These are phyloP conservation scores for Eupithecia subumbrata DNA, from an alignment of 2,888 invertebrate genomes.

Conservation along the genomic window DNA sequence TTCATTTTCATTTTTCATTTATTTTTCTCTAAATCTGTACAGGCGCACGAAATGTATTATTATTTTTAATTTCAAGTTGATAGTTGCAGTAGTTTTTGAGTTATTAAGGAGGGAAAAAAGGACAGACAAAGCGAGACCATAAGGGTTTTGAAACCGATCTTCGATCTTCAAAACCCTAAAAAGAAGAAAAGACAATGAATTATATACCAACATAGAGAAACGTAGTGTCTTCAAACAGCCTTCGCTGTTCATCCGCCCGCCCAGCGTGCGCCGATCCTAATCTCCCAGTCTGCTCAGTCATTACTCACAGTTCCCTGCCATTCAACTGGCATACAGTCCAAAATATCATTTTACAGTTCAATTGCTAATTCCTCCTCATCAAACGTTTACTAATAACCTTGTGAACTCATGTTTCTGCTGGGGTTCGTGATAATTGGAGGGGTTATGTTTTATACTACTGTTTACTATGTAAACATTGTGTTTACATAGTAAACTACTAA, in stretches of 20 bases:
- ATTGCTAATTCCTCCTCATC: conserved; percentile 29
- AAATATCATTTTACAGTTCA: conserved; percentile 33
- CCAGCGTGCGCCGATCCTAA: conserved; percentile 3
- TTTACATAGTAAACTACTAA: too few species aligned
- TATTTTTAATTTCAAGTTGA: too few species aligned
- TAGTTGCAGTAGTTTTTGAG: too few species aligned
- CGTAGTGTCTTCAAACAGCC: neutral
- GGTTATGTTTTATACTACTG: neutral
- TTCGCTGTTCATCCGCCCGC: neutral
- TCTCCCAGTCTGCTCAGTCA: conserved; percentile 21
- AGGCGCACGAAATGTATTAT: too few species aligned
- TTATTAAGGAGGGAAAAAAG: too few species aligned
- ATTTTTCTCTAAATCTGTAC: too few species aligned
- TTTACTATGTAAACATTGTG: neutral
- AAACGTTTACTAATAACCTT: conserved; percentile 35
- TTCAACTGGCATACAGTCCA: conserved; percentile 30
- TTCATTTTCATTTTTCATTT: too few species aligned
- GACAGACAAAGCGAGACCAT: too few species aligned
- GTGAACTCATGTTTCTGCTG: conserved; percentile 14
- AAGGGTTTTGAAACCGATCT: too few species aligned
- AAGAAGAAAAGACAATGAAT: too few species aligned
- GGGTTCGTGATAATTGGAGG: neutral
- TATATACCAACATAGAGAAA: neutral
- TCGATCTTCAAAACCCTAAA: too few species aligned
- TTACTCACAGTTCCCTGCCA: conserved; percentile 28